Base-by-base conservation (phyloP, 2,888 invertebrate species). In the Drosophila multiciliata region DNA sequence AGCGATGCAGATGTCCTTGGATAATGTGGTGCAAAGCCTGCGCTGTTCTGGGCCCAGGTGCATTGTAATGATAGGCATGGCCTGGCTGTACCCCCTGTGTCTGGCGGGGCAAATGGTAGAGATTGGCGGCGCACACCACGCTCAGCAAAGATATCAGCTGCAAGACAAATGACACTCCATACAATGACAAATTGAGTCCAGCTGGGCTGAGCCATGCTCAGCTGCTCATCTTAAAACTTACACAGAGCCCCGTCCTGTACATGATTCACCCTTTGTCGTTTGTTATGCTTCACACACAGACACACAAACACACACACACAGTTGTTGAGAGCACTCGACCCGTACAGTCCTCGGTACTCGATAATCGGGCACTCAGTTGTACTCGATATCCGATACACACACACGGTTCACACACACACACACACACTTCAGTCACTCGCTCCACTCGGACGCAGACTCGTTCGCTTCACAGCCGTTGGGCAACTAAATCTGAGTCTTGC, bases 61-160 rank as follows among this genome's bases (percentile, higher is more conserved):
- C 69, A 29, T 63, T 73, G 42, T 90, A 91, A 38, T 74, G 82
- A 60, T 87, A 91, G 7, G 84, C 67, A 57, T 75, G 76, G 15
- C 62, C 29, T n/a, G 40, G 58, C 45, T 52, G 40, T 5, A 17
- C 9, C 23, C 26, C 35, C 49, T 53, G 72, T 29, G 58, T 45
- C 58, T 55, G 69, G 15, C 76, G 78, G 3, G 67, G 70, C 8
- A 45, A 48, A 60, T 80, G 80, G 66, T 66, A 54, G 32, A 32
- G 62, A 49, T 52, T 63, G 35, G 73, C 82, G 26, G 85, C 82
- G 20, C 26, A 35, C 4, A 60, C 78, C 11, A 73, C 29, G 36
- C 76, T 75, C 72, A 91, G 26, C 55, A 82, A n/a, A 6, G 80
- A 53, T 35, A 86, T 7, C 52, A 87, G 61, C 89, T 91, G 64